A percentile compares a stretch with the other conserved stretches of the same genome.
phyloP scores from a whole-genome alignment of 2,888 invertebrate species.

The Megastigmus dorsalis region DNA sequence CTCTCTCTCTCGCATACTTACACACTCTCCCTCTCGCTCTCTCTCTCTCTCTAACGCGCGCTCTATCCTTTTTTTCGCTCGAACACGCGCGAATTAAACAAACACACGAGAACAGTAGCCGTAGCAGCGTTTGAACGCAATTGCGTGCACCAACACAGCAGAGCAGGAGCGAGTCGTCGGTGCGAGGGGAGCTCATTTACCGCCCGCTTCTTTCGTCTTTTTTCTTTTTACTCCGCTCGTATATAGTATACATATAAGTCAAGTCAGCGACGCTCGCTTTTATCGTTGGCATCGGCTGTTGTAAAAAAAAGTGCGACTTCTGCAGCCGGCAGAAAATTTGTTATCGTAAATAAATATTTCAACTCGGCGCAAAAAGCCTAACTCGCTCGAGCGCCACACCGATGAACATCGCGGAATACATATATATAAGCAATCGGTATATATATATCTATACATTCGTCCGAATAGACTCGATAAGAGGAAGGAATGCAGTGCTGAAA shows the following conservation, averaged over 20 bases:
- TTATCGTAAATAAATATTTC: constrained; percentile 1
- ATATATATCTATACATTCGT: too few relatives aligned
- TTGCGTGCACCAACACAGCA: background rate
- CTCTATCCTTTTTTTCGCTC: too few relatives aligned
- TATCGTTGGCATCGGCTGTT: background rate
- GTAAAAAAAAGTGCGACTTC: background rate
- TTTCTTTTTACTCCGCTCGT: background rate
- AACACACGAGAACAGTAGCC: background rate
- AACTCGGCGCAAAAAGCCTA: too few relatives aligned
- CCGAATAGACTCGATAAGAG: too few relatives aligned
- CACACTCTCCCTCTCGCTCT: too few relatives aligned
- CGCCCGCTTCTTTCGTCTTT: background rate
- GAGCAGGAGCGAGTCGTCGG: background rate
- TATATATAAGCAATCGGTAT: too few relatives aligned
- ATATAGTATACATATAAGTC: constrained; percentile 4
- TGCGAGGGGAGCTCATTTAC: too few relatives aligned
- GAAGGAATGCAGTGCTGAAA: too few relatives aligned
- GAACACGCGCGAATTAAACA: background rate
- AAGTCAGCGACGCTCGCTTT: constrained; percentile 13
- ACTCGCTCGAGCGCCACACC: too few relatives aligned
- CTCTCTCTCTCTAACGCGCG: too few relatives aligned
- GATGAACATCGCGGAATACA: too few relatives aligned
- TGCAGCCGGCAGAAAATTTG: background rate
- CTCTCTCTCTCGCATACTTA: too few relatives aligned
- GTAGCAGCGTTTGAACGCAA: constrained; percentile 17